phyloP scores from a whole-genome alignment of 2,113 vertebrate species.

The Ariopsis seemanni region DNA sequence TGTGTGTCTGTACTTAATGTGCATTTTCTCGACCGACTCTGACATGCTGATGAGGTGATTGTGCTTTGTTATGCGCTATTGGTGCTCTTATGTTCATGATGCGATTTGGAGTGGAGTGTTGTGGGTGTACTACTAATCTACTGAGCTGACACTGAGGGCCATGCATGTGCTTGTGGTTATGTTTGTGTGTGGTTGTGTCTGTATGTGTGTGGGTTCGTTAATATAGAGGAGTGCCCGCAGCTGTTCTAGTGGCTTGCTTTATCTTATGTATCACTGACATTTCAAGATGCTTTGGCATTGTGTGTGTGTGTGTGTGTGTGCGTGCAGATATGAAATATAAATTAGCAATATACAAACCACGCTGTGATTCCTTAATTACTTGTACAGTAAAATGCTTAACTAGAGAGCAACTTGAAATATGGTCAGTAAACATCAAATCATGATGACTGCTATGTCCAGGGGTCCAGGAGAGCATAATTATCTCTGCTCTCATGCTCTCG shows the following conservation, averaged over 20 bases:
- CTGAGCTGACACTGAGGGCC: constrained; percentile 4
- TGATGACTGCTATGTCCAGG: neutral
- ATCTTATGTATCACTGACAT: constrained; percentile 11
- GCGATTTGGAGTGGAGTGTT: constrained; percentile 31
- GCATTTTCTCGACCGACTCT: neutral
- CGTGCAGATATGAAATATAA: constrained; percentile 29
- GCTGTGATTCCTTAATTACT: neutral
- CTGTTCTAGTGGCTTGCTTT: constrained; percentile 27
- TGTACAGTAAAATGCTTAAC: neutral
- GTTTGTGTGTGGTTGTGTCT: constrained; percentile 1
- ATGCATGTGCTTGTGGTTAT: constrained; percentile 11
- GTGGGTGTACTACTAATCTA: constrained; percentile 40
- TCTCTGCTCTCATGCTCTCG: neutral
- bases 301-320: constrained; percentile 12
- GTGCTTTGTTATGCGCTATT: constrained; percentile 22
- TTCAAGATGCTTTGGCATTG: constrained; percentile 5
- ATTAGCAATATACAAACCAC: neutral
- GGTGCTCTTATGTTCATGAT: constrained; percentile 29
- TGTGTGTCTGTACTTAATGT: constrained; percentile 19
- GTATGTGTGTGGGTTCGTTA: constrained; percentile 24
- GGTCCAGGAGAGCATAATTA: neutral
- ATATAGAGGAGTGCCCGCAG: constrained; percentile 9
- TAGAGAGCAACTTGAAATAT: neutral
- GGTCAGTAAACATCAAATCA: neutral
- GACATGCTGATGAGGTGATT: constrained; percentile 36